Conservation (phyloP, 2,113 vertebrate species). For the Alligator mississippiensis region DNA sequence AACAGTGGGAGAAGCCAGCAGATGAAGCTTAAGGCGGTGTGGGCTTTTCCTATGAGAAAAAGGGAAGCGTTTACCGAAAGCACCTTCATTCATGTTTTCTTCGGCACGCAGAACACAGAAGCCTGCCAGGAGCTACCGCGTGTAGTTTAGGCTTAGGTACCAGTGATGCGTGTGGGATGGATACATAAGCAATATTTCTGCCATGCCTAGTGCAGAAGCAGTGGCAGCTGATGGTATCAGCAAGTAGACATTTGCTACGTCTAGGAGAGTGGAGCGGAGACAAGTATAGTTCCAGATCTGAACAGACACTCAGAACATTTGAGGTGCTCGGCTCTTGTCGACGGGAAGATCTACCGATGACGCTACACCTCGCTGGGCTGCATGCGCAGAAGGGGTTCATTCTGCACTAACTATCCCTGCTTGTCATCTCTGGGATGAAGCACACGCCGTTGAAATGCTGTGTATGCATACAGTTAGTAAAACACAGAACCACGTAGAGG, state of each 20-base stretch:
- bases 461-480: neutral
- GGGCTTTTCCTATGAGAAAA: neutral
- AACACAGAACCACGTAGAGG: neutral
- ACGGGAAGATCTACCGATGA: too few species aligned
- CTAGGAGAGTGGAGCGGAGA: neutral
- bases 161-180: neutral
- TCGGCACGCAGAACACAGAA: neutral
- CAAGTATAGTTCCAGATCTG: neutral
- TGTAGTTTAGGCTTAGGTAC: fast-evolving
- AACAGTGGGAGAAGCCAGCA: neutral
- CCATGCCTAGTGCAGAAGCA: neutral
- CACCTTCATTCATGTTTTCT: neutral
- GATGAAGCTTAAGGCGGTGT: neutral
- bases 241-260: neutral
- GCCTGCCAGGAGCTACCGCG: neutral
- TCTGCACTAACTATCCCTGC: fast-evolving
- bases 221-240: neutral
- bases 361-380: neutral
- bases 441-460: neutral
- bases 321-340: neutral
- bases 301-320: neutral
- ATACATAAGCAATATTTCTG: neutral
- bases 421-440: neutral
- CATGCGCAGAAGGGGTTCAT: neutral
- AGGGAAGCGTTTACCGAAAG: fast-evolving